These are phyloP conservation scores for Drosophila subpulchrella DNA, from an alignment of 1,140 invertebrate genomes.

Conservation along the genomic window DNA sequence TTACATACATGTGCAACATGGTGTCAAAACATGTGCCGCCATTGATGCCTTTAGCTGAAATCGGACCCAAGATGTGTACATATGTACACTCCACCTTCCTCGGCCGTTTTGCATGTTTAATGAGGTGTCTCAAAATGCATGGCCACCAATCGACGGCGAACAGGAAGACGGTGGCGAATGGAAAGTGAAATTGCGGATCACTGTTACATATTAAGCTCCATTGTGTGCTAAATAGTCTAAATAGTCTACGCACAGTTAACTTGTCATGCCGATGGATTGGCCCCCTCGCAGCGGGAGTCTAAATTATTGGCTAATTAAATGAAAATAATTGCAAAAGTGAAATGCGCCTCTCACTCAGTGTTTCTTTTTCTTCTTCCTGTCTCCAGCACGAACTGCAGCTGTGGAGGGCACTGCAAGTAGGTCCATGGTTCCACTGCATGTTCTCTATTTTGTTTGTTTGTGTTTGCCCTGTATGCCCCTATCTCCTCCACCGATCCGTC, in stretches of 20 bases:
- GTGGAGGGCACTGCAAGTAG: slow-evolving; percentile 91
- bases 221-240: slow-evolving; percentile 77
- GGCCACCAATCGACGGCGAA: slow-evolving; percentile 54
- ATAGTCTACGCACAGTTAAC: slow-evolving; percentile 78
- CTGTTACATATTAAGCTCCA: slow-evolving; percentile 56
- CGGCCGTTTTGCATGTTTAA: slow-evolving; percentile 69
- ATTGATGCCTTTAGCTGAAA: slow-evolving; percentile 46
- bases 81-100: not conserved
- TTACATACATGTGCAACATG: slow-evolving; percentile 36
- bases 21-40: slow-evolving; percentile 48
- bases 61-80: slow-evolving; percentile 6
- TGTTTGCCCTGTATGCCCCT: not conserved
- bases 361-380: slow-evolving; percentile 9
- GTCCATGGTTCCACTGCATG: slow-evolving; percentile 53
- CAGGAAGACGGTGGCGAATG: slow-evolving; percentile 56
- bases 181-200: slow-evolving; percentile 74
- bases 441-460: slow-evolving; percentile 4
- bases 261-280: slow-evolving; percentile 40
- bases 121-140: slow-evolving; percentile 72
- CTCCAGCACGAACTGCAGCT: slow-evolving; percentile 88
- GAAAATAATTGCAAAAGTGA: slow-evolving; percentile 70
- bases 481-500: not conserved
- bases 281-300: slow-evolving; percentile 24
- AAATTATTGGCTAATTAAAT: slow-evolving; percentile 70
- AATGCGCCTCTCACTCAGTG: slow-evolving; percentile 43